phyloP scores from a whole-genome alignment of 2,888 invertebrate genomes.

The Cephalotes varians region DNA sequence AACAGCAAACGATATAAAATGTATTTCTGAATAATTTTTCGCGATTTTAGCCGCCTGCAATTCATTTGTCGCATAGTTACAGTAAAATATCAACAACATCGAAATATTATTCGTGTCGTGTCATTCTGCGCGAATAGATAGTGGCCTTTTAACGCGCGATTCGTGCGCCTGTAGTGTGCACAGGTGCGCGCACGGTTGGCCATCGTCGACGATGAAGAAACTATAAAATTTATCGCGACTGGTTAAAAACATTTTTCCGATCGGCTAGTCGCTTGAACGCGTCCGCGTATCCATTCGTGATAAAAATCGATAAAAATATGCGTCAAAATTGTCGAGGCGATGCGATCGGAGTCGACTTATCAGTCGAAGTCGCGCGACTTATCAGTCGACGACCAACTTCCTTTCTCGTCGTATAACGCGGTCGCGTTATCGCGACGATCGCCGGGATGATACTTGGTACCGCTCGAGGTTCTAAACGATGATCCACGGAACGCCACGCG shows the following conservation, averaged over 20 bases:
- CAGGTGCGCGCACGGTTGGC: background rate
- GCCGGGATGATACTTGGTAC: background rate
- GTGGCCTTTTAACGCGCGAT: background rate
- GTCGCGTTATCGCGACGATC: background rate
- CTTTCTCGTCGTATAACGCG: background rate
- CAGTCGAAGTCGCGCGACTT: background rate
- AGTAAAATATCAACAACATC: too few relatives aligned
- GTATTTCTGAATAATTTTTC: background rate
- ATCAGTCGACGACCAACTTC: conserved; percentile 16
- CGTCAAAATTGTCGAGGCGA: background rate
- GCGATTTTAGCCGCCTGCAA: background rate
- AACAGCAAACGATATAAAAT: background rate
- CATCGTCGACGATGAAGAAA: background rate
- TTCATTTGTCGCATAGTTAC: too few relatives aligned
- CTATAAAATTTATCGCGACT: background rate
- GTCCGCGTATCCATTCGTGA: background rate
- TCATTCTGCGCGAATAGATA: too few relatives aligned
- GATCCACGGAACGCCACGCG: background rate
- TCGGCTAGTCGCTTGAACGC: background rate
- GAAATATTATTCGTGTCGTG: too few relatives aligned
- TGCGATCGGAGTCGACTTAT: too few relatives aligned
- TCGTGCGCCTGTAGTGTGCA: background rate
- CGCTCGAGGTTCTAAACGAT: background rate
- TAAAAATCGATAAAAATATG: conserved; percentile 16
- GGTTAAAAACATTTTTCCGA: background rate